These are phyloP conservation scores for Globicephala melas DNA, from an alignment of 2,113 vertebrate species.

Conservation along the genomic window DNA sequence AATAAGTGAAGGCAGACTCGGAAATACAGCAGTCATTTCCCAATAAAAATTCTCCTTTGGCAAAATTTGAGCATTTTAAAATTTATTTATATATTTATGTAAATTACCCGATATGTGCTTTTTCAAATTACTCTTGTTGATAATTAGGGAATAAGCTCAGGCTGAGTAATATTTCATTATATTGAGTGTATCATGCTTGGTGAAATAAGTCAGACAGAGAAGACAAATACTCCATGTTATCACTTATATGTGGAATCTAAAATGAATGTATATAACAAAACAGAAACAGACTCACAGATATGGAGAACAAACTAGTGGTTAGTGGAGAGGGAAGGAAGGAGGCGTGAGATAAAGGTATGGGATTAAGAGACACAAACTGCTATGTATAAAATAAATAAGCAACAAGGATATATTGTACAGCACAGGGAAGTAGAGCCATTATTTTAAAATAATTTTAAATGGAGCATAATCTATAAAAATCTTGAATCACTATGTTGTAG, in stretches of 20 bases:
- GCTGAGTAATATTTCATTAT: neutral
- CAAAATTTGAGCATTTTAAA: slow-evolving; percentile 14
- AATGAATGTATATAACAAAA: neutral
- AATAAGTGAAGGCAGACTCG: neutral
- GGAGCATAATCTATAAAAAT: neutral
- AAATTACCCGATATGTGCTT: neutral
- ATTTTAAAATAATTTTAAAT: neutral
- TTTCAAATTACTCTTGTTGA: neutral
- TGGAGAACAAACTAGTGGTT: neutral
- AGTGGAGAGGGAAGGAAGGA: neutral
- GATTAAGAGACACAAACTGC: neutral
- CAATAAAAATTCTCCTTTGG: neutral
- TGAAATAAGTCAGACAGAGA: neutral
- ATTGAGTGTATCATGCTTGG: neutral
- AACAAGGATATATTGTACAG: neutral
- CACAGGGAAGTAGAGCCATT: neutral
- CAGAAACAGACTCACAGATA: neutral
- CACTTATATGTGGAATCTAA: neutral
- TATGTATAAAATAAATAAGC: neutral
- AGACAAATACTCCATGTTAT: neutral
- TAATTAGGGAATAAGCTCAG: neutral
- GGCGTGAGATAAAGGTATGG: fast-evolving
- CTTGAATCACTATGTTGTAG: neutral
- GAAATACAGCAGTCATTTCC: neutral
- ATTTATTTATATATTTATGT: neutral